Conservation (phyloP, 2,113 vertebrate genomes). For the Mustela nigripes region DNA sequence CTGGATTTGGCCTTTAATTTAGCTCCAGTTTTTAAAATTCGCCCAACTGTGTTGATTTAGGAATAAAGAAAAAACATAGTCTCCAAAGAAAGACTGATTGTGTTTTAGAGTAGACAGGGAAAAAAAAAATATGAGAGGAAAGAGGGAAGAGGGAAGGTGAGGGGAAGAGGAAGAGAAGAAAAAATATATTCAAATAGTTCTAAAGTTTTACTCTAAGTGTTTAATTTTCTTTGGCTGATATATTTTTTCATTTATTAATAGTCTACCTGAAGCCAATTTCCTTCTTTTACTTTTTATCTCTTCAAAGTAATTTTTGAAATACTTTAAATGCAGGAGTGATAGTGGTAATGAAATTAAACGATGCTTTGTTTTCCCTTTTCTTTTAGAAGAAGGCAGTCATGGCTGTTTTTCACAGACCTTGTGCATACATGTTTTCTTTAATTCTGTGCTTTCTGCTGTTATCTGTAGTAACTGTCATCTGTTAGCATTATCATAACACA, state of each 20-base stretch:
- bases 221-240: conserved; percentile 15
- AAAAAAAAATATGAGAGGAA: background rate
- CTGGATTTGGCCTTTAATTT: conserved; percentile 62
- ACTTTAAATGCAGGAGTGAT: background rate
- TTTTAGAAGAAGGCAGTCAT: conserved; percentile 48
- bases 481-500: conserved; percentile 82
- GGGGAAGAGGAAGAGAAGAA: background rate
- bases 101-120: conserved; percentile 24
- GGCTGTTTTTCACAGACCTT: conserved; percentile 71
- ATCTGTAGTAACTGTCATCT: conserved; percentile 80
- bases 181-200: conserved; percentile 19
- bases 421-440: conserved; percentile 67
- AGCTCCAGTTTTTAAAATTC: conserved; percentile 52
- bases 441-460: conserved; percentile 80
- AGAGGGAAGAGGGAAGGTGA: too few species aligned
- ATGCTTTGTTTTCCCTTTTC: conserved; percentile 37
- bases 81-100: conserved; percentile 55
- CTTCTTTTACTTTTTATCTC: conserved; percentile 47
- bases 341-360: conserved; percentile 30
- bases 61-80: conserved; percentile 23
- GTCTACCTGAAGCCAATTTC: background rate
- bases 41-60: conserved; percentile 60
- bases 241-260: conserved; percentile 7
- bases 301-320: conserved; percentile 51
- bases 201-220: background rate